A percentile compares a stretch with the other conserved stretches of the same genome.
These are phyloP conservation scores for Cyphomyrus discorhynchus DNA, from an alignment of 2,113 vertebrate species.

Conservation along the genomic window DNA sequence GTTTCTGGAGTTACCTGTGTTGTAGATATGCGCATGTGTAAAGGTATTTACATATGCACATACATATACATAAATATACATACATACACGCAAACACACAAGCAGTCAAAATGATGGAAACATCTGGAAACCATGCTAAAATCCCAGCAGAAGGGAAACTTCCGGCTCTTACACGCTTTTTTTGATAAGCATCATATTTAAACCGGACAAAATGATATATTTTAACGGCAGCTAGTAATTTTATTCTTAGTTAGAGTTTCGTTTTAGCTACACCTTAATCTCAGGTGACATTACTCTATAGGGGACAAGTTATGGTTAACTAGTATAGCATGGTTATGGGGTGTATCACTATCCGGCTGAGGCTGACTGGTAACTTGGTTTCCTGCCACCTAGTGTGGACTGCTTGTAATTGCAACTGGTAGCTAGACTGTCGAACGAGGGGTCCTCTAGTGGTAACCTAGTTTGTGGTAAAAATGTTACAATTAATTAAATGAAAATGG, in stretches of 20 bases:
- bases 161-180: neutral
- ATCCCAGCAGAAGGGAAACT: conserved; percentile 49
- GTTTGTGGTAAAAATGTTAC: neutral
- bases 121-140: conserved; percentile 30
- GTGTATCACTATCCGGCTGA: no score
- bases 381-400: neutral
- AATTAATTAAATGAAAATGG: neutral
- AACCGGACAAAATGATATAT: neutral
- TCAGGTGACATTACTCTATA: neutral
- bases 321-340: neutral
- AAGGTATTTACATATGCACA: conserved; percentile 33
- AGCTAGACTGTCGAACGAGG: neutral
- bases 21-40: conserved; percentile 26
- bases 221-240: neutral
- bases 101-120: conserved; percentile 40
- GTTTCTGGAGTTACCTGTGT: conserved; percentile 30
- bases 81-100: conserved; percentile 34
- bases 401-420: neutral
- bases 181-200: neutral
- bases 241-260: neutral
- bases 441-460: neutral
- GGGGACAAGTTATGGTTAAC: neutral
- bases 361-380: neutral
- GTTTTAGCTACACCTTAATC: neutral
- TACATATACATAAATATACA: conserved; percentile 33